Evolutionary conservation across 2,797 vertebrate species (phyloP).

Genomic region (Otolemur crassicaudatus): DNA sequence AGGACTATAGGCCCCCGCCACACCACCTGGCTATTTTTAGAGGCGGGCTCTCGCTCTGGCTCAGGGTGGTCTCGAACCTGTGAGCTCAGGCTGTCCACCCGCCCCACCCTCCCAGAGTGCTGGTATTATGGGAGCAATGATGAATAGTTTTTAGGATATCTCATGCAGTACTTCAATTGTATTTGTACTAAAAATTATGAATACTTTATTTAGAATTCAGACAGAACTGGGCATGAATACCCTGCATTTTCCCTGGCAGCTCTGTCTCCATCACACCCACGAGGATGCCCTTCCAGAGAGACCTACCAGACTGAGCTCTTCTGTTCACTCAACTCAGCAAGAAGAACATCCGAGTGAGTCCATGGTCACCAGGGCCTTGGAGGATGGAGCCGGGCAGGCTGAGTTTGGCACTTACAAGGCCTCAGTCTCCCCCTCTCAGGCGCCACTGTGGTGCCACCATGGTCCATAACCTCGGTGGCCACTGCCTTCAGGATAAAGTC

Average conservation of each 20-base stretch:
- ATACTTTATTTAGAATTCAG: background rate
- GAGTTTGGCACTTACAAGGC: too few species aligned
- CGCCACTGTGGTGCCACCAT: background rate
- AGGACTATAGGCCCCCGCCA: too few species aligned
- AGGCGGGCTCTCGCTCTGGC: too few species aligned
- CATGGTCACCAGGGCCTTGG: background rate
- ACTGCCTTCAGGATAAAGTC: background rate
- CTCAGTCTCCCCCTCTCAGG: background rate
- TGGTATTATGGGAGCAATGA: background rate
- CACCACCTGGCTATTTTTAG: too few species aligned
- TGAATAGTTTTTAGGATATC: background rate
- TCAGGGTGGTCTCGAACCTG: too few species aligned
- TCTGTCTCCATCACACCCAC: rapidly evolving
- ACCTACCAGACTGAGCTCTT: background rate
- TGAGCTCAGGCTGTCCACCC: too few species aligned
- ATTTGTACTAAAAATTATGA: background rate
- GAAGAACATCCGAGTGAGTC: background rate
- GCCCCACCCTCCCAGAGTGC: too few species aligned
- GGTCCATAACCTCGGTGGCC: background rate
- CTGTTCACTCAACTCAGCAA: background rate
- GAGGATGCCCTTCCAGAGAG: background rate
- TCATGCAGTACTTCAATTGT: background rate
- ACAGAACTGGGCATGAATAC: background rate
- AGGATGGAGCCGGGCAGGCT: background rate
- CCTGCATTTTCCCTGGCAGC: background rate